Base-by-base conservation (phyloP, 1,140 invertebrate species). In the Drosophila paulistorum region DNA sequence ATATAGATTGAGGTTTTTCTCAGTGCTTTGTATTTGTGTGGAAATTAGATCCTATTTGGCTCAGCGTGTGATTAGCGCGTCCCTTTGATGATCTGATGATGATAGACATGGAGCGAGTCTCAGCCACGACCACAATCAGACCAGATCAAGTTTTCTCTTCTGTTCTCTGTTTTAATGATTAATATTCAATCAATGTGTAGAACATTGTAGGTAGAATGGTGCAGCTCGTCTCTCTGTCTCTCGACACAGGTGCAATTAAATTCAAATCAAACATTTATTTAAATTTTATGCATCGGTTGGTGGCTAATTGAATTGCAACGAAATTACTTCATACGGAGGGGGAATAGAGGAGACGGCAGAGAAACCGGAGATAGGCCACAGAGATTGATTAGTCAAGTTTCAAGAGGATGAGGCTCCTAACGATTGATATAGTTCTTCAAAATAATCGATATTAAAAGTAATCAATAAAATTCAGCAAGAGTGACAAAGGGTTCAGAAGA, bases 251-350 rank as follows among this genome's bases (percentile, higher is more conserved):
- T 42, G 77, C 85, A 89, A 89, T 89, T 89, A 90, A 89, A 89
- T 89, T 90, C 81, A 89, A 89, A 89, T 89, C 84, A 89, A 89
- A 84, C 74, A 89, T 90, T 89, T 89, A 89, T 89, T 89, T 90
- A 89, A 89, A 89, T 89, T 85, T 85, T 90, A 90, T 90, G 77
- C 85, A 87, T 54, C 84, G 74, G 68, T 64, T 84, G 84, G 84
- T 78, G 84, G 85, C 77, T 84, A 74, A 87, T 87, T 87, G 77
- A 87, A 80, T 63, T 55, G 70, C 80, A 76, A 66, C 74, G 20
- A 60, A 45, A 48, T 54, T 48, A 48, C 7, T 7, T 48, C 30
- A 20, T 48, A 7, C 7, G 45, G 14, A 9, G 14, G 14, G 7
- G 14, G 20, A 48, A 20, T 7, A 7, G 14, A 3, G 20, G 9